Percentiles rank a stretch among this genome's conserved stretches.
Evolutionary conservation across 1,140 invertebrate genomes (phyloP).

Genomic region (Drosophila ananassae): DNA sequence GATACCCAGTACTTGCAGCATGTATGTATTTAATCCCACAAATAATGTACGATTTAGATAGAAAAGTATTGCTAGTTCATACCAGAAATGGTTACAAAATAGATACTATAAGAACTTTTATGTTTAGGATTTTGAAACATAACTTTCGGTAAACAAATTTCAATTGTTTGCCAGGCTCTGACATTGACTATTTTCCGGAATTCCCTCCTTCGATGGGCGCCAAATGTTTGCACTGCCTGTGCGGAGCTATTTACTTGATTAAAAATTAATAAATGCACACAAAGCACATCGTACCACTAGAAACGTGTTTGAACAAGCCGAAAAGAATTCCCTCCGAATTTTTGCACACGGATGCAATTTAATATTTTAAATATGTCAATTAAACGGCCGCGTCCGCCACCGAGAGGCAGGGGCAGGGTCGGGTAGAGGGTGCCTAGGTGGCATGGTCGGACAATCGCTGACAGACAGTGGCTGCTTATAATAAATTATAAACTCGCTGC

Average conservation of each 20-base stretch:
- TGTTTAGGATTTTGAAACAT: background rate
- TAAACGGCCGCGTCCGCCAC: slow-evolving; percentile 32
- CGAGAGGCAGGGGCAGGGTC: background rate
- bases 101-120: too few relatives aligned
- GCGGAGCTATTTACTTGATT: slow-evolving; percentile 71
- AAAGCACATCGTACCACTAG: slow-evolving; percentile 33
- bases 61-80: too few relatives aligned
- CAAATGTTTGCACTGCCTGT: slow-evolving; percentile 38
- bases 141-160: background rate
- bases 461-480: slow-evolving; percentile 71
- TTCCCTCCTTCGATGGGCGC: background rate
- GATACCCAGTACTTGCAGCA: background rate
- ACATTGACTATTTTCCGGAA: background rate
- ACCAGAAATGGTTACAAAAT: too few relatives aligned
- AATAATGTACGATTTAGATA: too few relatives aligned
- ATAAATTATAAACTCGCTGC: slow-evolving; percentile 64
- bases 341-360: slow-evolving; percentile 76
- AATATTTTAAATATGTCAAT: slow-evolving; percentile 83
- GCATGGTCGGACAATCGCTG: slow-evolving; percentile 57
- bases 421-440: background rate
- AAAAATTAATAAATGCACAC: slow-evolving; percentile 79
- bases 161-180: background rate
- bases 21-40: too few relatives aligned
- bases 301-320: slow-evolving; percentile 6
- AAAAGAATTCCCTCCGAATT: slow-evolving; percentile 39